phyloP scores from a whole-genome alignment of 2,113 vertebrate genomes.

The Notiomystis cincta region DNA sequence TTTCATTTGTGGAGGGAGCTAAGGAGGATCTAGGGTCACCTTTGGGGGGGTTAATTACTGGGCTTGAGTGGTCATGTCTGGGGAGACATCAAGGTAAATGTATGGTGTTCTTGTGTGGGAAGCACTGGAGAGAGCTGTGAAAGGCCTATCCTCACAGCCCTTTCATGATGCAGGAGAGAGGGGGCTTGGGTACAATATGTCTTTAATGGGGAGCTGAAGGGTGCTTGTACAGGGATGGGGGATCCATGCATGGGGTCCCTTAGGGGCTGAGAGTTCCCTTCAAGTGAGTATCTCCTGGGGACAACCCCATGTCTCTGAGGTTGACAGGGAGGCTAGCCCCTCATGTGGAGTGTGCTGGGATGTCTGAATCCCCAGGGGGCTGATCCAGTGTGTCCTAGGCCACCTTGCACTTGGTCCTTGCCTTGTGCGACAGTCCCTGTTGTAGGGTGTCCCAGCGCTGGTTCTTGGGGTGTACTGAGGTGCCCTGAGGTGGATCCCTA shows the following conservation, averaged over 20 bases:
- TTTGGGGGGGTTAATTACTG: background rate
- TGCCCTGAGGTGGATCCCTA: background rate
- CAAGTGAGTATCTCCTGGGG: background rate
- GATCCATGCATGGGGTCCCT: background rate
- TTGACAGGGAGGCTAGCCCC: background rate
- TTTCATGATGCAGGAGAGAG: background rate
- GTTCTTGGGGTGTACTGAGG: background rate
- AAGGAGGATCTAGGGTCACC: background rate
- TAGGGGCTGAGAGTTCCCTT: background rate
- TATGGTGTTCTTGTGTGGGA: background rate
- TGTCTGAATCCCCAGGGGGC: background rate
- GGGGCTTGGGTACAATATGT: background rate
- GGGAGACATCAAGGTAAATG: background rate
- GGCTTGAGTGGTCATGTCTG: background rate
- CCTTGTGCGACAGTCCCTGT: background rate
- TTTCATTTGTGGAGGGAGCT: background rate
- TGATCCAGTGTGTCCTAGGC: background rate
- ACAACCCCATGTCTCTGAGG: background rate
- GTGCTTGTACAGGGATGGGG: background rate
- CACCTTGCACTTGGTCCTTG: background rate
- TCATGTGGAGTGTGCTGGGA: accelerated
- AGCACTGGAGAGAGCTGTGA: background rate
- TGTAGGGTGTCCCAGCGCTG: background rate
- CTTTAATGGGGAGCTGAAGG: background rate
- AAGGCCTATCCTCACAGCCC: background rate